Evolutionary conservation across 2,888 invertebrate genomes (phyloP).

Genomic region (Pseudococcus longispinus): DNA sequence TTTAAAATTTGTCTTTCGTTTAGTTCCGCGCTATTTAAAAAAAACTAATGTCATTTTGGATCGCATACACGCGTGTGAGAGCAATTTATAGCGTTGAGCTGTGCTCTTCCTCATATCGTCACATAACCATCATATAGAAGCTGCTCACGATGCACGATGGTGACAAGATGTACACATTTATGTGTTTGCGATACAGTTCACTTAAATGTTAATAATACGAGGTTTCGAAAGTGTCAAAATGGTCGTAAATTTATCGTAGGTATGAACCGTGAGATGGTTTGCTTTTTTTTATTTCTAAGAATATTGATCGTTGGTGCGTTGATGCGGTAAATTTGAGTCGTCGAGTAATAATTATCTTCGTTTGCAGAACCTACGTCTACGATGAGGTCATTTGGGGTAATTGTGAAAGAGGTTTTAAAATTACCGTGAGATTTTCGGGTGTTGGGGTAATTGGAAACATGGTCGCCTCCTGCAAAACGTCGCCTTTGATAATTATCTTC

Average conservation of each 20-base stretch:
- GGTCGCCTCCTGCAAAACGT: no score
- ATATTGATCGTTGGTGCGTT: neutral
- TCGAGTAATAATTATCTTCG: neutral
- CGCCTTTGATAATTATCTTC: no score
- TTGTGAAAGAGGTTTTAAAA: no score
- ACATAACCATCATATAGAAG: neutral
- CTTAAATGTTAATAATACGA: neutral
- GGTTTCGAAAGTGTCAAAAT: neutral
- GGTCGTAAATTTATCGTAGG: neutral
- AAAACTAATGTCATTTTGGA: neutral
- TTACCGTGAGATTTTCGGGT: no score
- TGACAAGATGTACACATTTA: neutral
- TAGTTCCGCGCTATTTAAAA: neutral
- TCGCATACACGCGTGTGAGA: neutral
- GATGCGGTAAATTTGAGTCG: neutral
- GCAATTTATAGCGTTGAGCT: neutral
- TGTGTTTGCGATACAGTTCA: constrained; percentile 7
- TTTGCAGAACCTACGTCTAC: no score
- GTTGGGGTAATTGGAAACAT: no score
- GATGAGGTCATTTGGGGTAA: no score
- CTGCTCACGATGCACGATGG: neutral
- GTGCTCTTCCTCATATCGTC: neutral
- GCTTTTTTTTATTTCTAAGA: neutral
- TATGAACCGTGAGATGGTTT: neutral
- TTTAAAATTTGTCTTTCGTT: neutral